Evolutionary conservation across 2,888 invertebrate genomes (phyloP), one percentile per base, ranked within the genome.

Genomic region (Nemotelus pantherinus): DNA sequence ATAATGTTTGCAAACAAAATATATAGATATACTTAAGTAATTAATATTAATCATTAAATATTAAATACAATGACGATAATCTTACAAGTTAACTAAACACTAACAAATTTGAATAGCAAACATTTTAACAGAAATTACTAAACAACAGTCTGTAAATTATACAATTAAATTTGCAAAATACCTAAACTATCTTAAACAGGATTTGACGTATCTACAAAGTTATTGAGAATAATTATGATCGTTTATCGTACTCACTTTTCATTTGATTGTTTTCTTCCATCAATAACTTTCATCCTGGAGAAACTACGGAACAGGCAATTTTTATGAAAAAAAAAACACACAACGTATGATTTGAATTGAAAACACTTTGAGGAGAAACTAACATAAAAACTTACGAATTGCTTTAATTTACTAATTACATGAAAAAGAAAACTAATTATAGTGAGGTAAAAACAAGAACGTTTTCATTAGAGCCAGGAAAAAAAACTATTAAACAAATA

Each of bases 191-290:
- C 5, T 50, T 50, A 75, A 77, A 78, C 63, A 67, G 79, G 79
- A 79, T 79, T 79, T 79, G 79, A 79, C 77, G 63, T 75, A 75
- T 77, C 72, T 65, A 65, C 25, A 76, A 10, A 55, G 43, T 44
- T 45, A 25, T 50, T 25, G 41, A 25, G 25, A 25, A 25, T 25
- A 25, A 25, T 25, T 25, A 25, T 25, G 25, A 25, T 25, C 25
- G 25, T 25, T 25, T 25, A 25, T 25, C 25, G 25, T 25, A 25
- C 25, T 9, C 9, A 50, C 50, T 50, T 9, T 41, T 63, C 4
- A 45, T 3, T 9, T 65, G 1, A 5, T 7, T 7, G 5, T 50
- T 50, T 50, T 9, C 50, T 50, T 9, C 50, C 9, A 9, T 25
- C 57, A 57, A 71, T 55, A 41, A 47, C 57, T 71, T 44, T 57